These are phyloP conservation scores for Hycleus phaleratus DNA, from an alignment of 1,140 invertebrate species.

Conservation along the genomic window DNA sequence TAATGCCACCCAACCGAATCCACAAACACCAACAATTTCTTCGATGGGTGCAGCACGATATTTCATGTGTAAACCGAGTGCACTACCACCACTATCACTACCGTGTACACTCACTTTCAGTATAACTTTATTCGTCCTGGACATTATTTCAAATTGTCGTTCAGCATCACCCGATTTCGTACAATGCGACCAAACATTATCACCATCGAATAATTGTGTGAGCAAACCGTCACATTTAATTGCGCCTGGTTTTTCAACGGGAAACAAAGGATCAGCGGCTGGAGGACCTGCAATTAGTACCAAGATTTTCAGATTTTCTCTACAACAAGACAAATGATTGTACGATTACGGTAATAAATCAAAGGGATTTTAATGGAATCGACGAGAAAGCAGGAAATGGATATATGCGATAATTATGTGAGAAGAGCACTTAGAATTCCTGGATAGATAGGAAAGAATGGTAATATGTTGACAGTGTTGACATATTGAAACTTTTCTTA, in stretches of 20 bases:
- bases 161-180: constrained; percentile 46
- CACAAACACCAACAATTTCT: constrained; percentile 51
- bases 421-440: too few species aligned
- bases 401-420: too few species aligned
- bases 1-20: constrained; percentile 54
- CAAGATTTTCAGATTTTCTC: neutral
- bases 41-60: constrained; percentile 46
- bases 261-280: constrained; percentile 21
- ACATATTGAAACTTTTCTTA: too few species aligned
- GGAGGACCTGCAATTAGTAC: constrained; percentile 16
- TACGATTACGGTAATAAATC: too few species aligned
- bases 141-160: constrained; percentile 49
- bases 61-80: constrained; percentile 35
- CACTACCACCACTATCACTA: constrained; percentile 39
- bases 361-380: too few species aligned
- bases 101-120: constrained; percentile 34
- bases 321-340: too few species aligned
- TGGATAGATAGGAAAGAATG: too few species aligned
- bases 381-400: too few species aligned
- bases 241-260: constrained; percentile 21
- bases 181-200: constrained; percentile 49
- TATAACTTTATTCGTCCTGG: constrained; percentile 46
- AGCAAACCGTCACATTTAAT: constrained; percentile 46
- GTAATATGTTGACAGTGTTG: too few species aligned
- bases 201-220: constrained; percentile 47